Conservation (phyloP, 2,113 vertebrate genomes). For the rat (Rattus norvegicus) region DNA sequence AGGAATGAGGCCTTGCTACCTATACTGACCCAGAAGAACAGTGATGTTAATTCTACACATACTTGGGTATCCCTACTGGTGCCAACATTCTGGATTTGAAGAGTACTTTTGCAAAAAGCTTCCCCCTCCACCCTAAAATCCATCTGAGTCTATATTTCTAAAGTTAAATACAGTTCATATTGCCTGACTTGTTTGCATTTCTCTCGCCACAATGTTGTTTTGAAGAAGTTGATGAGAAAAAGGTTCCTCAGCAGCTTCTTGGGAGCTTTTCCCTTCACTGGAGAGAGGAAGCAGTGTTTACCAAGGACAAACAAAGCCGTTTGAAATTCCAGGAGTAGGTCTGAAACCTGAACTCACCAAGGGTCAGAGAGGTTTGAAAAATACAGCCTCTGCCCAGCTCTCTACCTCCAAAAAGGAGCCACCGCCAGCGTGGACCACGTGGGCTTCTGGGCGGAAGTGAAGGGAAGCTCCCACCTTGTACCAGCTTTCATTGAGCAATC, state of each 20-base stretch:
- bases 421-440: no score
- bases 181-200: constrained; percentile 72
- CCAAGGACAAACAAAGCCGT: constrained; percentile 59
- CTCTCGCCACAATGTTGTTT: constrained; percentile 69
- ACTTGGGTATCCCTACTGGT: background rate
- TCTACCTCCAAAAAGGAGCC: background rate
- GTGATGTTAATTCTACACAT: background rate
- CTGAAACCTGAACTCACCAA: constrained; percentile 46
- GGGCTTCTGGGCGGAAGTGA: background rate
- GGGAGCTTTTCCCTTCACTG: constrained; percentile 54
- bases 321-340: constrained; percentile 24
- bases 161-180: constrained; percentile 60
- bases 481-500: background rate
- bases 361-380: constrained; percentile 51
- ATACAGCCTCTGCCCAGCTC: background rate
- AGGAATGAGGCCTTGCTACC: background rate
- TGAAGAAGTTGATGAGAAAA: constrained; percentile 69
- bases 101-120: background rate
- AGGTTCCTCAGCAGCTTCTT: constrained; percentile 70
- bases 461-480: background rate
- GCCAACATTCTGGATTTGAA: background rate
- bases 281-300: constrained; percentile 43
- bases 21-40: background rate
- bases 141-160: constrained; percentile 48
- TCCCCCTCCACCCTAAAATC: background rate